Percentiles rank a stretch among this genome's conserved stretches.
phyloP scores from a whole-genome alignment of 2,888 invertebrate genomes.

The Acanthopleura granulata region DNA sequence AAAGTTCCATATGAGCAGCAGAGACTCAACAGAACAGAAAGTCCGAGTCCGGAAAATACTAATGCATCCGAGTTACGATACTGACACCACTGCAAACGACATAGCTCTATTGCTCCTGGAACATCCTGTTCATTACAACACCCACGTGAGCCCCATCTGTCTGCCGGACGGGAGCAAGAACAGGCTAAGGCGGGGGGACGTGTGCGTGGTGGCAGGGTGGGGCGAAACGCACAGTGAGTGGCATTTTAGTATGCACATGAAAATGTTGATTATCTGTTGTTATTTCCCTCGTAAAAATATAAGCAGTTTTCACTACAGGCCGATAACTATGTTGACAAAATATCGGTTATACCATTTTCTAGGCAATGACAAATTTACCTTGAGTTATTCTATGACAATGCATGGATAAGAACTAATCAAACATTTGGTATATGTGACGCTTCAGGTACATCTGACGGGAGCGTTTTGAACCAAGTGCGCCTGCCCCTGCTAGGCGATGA shows the following conservation, averaged over 20 bases:
- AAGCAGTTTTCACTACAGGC: no score
- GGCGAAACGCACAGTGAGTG: slow-evolving; percentile 71
- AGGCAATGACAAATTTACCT: no score
- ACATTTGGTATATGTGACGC: background rate
- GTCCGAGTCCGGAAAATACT: slow-evolving; percentile 56
- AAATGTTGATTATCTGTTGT: no score
- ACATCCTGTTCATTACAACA: slow-evolving; percentile 85
- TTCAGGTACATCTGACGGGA: slow-evolving; percentile 21
- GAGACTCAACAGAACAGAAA: slow-evolving; percentile 36
- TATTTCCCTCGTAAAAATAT: no score
- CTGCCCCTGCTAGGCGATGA: slow-evolving; percentile 46
- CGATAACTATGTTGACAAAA: no score
- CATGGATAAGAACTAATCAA: no score
- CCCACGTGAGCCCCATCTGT: slow-evolving; percentile 91
- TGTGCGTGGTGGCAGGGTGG: slow-evolving; percentile 94
- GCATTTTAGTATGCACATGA: no score
- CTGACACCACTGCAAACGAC: slow-evolving; percentile 90
- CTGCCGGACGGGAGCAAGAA: slow-evolving; percentile 72
- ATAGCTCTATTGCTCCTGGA: slow-evolving; percentile 87
- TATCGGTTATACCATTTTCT: no score
- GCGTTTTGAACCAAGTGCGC: slow-evolving; percentile 49
- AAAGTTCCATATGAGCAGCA: slow-evolving; percentile 35
- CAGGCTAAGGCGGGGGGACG: slow-evolving; percentile 28
- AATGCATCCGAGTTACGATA: slow-evolving; percentile 87
- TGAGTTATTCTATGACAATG: no score